Evolutionary conservation across 2,113 vertebrate genomes (phyloP), one percentile per base, ranked within the genome.

Genomic region (Donacobius atricapilla): DNA sequence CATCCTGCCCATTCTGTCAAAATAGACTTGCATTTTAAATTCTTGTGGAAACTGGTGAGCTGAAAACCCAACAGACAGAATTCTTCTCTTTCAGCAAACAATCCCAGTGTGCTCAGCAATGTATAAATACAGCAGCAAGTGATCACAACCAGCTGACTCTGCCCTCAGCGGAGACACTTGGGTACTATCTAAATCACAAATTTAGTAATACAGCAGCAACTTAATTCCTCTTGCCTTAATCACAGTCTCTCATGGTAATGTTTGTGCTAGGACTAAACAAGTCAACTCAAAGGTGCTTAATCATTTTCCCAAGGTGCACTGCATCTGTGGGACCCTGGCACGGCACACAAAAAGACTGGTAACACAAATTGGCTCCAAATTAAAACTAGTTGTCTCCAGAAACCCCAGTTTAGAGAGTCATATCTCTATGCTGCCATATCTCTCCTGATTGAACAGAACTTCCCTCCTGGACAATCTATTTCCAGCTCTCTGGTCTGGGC

Each of bases 221-320:
- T 82, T 71, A 82, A 89, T 96, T 97, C 89, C 66, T 51, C 4
- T 28, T 61, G 44, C 73, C 42, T 78, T 93, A 93, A 92, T 90
- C 94, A 85, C 51, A 14, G 9, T 16, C 15, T 25, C 31, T 78
- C 21, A 40, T 3, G 35, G 15, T 39, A 50, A 58, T 73, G 68
- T 45, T 72, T 73, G 42, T 78, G 48, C 54, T 70, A 65, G 70
- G 81, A 48, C 65, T 61, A 27, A 92, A 54, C 47, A 27, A 57
- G 42, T 23, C 68, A 35, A 3, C 21, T 37, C 15, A 1, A 39
- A 40, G 66, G 81, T 42, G 53, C 44, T 81, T 60, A n/a, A 92
- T 81, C 23, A 37, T 25, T 78, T 66, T 83, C 58, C 82, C 1
- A 2, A 84, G 63, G 31, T 77, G 66, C 31, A 9, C 35, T 1